Conservation (phyloP, 2,797 vertebrate species). For the Amazonetta brasiliensis region DNA sequence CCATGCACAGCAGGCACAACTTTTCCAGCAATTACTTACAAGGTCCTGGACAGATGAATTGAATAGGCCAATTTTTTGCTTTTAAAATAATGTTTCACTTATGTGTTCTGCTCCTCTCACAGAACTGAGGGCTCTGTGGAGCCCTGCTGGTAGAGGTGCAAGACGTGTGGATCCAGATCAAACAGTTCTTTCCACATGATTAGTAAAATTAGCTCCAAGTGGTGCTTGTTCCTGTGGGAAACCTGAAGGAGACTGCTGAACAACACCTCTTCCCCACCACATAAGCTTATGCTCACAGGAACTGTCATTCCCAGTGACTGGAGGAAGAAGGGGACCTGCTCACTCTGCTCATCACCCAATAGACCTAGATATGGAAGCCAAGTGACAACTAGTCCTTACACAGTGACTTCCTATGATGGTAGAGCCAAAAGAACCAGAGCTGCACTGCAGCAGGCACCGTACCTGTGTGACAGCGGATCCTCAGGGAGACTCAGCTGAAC, state of each 20-base stretch:
- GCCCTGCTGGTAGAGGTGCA: not conserved
- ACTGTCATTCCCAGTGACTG: not conserved
- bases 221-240: not conserved
- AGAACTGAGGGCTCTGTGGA: not conserved
- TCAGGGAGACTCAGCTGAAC: not conserved
- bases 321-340: not conserved
- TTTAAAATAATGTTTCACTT: not conserved
- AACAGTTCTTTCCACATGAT: not conserved
- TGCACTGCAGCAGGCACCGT: not conserved
- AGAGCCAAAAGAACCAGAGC: not conserved
- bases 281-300: not conserved
- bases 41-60: not conserved
- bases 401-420: not conserved
- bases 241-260: not conserved
- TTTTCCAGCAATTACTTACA: not conserved
- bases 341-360: not conserved
- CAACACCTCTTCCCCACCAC: accelerated
- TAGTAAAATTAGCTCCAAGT: not conserved
- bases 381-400: not conserved
- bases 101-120: not conserved
- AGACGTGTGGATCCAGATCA: not conserved
- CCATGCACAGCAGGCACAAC: not conserved
- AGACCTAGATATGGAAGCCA: not conserved
- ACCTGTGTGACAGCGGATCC: accelerated
- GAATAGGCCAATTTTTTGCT: not conserved